These are phyloP conservation scores for Tridacna gigas DNA, from an alignment of 2,888 invertebrate species.

Conservation along the genomic window DNA sequence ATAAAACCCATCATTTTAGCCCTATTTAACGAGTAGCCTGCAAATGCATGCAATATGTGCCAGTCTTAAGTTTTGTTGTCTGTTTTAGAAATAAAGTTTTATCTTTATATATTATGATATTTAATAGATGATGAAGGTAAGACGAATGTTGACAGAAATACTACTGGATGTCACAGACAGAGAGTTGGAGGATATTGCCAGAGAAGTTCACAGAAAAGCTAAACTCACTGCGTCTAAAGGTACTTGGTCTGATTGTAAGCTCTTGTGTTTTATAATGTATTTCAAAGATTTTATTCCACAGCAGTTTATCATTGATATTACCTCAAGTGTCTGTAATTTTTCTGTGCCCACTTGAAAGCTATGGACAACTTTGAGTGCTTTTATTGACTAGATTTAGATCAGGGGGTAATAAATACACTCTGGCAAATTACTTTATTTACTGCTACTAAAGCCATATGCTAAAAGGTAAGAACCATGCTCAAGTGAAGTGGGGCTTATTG, in stretches of 20 bases:
- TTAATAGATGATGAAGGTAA: slow-evolving; percentile 91
- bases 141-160: slow-evolving; percentile 95
- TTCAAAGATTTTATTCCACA: no score
- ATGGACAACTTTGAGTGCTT: no score
- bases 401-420: no score
- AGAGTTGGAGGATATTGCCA: slow-evolving; percentile 93
- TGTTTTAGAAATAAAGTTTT: background rate
- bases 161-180: slow-evolving; percentile 96
- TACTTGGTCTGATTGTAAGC: slow-evolving; percentile 62
- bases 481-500: no score
- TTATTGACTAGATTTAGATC: no score
- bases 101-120: background rate
- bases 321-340: no score
- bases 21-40: background rate
- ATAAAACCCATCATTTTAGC: no score
- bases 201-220: slow-evolving; percentile 93
- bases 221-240: slow-evolving; percentile 81
- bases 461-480: no score
- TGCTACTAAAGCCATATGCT: no score
- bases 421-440: no score
- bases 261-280: background rate
- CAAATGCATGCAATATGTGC: background rate
- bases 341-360: no score
- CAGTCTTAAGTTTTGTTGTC: background rate
- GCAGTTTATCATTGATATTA: no score